A percentile compares a stretch with the other conserved stretches of the same genome.
phyloP scores from a whole-genome alignment of 2,797 vertebrate species.

The Ceryle rudis region DNA sequence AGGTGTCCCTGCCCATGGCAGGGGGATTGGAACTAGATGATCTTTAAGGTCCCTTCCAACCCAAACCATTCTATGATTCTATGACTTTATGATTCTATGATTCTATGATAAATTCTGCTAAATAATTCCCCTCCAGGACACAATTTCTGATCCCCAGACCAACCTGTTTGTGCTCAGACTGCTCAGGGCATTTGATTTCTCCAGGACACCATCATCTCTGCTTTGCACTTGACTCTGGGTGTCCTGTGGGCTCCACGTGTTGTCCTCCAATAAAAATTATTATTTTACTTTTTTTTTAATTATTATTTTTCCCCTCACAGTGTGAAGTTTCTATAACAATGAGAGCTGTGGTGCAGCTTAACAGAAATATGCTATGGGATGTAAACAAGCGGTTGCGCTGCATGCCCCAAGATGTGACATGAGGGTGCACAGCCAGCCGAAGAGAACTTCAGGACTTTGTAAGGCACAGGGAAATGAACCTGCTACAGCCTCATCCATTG shows the following conservation, averaged over 20 bases:
- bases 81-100: no score
- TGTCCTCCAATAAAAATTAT: neutral
- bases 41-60: no score
- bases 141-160: neutral
- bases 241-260: neutral
- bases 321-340: neutral
- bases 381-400: accelerated
- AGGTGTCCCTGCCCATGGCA: no score
- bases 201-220: neutral
- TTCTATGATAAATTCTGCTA: neutral
- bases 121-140: neutral
- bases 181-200: neutral
- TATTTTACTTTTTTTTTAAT: neutral
- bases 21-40: no score
- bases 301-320: neutral
- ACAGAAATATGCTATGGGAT: neutral
- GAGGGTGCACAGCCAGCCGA: neutral
- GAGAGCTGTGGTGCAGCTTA: neutral
- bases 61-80: no score
- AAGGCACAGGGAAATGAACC: neutral
- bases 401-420: neutral
- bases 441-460: neutral
- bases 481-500: neutral
- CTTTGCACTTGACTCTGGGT: neutral
- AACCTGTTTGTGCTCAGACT: neutral